These are phyloP conservation scores for Medauroidea extradentata DNA, from an alignment of 1,140 invertebrate genomes.

Conservation along the genomic window DNA sequence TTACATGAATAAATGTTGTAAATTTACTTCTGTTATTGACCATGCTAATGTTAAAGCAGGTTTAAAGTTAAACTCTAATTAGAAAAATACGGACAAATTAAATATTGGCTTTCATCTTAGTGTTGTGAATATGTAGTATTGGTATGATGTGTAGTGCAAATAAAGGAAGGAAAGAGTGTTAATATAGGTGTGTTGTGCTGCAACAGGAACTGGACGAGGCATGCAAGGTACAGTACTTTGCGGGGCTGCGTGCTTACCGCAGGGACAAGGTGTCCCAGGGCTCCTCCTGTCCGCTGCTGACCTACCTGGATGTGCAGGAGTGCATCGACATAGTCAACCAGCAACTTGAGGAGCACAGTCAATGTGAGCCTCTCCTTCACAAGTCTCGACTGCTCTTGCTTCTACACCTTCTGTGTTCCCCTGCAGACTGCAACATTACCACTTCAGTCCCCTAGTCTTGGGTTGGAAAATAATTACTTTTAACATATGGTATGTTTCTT, in stretches of 20 bases:
- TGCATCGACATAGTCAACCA: conserved; percentile 63
- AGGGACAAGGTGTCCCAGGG: conserved; percentile 50
- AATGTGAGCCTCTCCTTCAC: conserved; percentile 53
- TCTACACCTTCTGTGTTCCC: no score
- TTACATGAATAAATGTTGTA: no score
- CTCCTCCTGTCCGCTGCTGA: conserved; percentile 56
- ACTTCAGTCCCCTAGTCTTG: no score
- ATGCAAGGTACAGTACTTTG: conserved; percentile 54
- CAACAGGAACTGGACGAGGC: conserved; percentile 47
- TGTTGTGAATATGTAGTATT: neutral
- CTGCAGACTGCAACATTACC: no score
- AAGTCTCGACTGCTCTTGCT: no score
- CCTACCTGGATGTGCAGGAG: conserved; percentile 65
- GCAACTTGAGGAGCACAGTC: conserved; percentile 54
- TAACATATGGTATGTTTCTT: no score
- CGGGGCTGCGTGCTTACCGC: conserved; percentile 48
- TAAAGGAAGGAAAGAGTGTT: neutral
- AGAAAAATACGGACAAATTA: no score
- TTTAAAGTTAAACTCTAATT: no score
- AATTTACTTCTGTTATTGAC: no score
- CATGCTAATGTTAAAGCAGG: no score
- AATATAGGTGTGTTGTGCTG: conserved; percentile 6
- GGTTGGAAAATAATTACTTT: no score
- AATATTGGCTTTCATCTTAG: neutral
- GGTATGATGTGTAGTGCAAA: neutral